Base-by-base conservation (phyloP, 2,113 vertebrate species). In the Romanogobio albipinnatus region DNA sequence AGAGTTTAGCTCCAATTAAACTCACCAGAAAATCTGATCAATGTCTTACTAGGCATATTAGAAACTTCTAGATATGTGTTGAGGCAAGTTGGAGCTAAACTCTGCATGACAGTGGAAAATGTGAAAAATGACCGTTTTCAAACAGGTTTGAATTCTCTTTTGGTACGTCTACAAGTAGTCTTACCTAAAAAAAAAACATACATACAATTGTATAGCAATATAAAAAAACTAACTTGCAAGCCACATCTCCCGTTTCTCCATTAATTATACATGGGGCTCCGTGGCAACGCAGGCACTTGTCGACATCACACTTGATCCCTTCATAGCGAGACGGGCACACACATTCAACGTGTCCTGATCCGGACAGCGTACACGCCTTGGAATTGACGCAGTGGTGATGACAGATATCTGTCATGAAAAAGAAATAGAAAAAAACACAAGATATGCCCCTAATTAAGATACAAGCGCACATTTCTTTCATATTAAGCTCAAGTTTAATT, bases 351-450 rank as follows among this genome's bases (percentile, higher is more conserved):
- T 94, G 94, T 66, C 97, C 97, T 0, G 96, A 96, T 7, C 94
- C 95, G 5, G 96, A 96, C 43, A 99, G 92, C 0, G 94, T 95
- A 91, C 98, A 99, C 0, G 97, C 97, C 82, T 97, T 97, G 26
- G 97, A 99, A 91, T 99, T 97, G 81, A 99, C 96, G 68, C 98
- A 99, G 88, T 98, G 98, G 89, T 98, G 97, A 88, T 99, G 96
- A 89, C 98, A 99, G 74, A 99, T 94, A 82, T 99, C 98, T 99
- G 93, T 82, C 86, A 90, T 26, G 68, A 58, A 33, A 62, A 85
- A 77, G 49, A 73, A 43, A 76, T 36, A 45, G 7, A 88, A 73
- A 87, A 61, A 85, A 66, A n/a, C 78, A 61, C 78, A 64, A 59
- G 77, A 43, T 43, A 62, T n/a, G 68, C 68, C 84, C 14, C 33